A percentile compares a stretch with the other conserved stretches of the same genome.
Conservation (phyloP, 1,140 invertebrate species). For the Acromyrmex echinatior region DNA sequence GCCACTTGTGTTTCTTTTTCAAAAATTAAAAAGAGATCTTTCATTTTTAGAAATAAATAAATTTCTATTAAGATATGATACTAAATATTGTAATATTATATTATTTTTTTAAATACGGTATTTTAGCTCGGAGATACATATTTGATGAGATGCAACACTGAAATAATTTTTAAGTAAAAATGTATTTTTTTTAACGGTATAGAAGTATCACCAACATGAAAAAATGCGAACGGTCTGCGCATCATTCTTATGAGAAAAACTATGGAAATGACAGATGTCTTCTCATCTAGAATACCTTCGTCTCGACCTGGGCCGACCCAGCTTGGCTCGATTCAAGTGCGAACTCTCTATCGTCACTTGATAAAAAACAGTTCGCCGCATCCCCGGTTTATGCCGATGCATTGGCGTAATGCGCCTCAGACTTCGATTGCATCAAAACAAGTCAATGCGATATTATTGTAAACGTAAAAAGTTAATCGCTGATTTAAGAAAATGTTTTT, state of each 20-base stretch:
- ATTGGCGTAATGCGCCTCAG: constrained; percentile 68
- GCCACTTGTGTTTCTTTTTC: background rate
- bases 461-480: background rate
- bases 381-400: constrained; percentile 75
- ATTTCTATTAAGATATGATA: background rate
- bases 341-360: constrained; percentile 79
- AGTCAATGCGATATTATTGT: background rate
- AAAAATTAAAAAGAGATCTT: background rate
- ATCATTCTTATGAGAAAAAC: constrained; percentile 70
- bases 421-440: constrained; percentile 26
- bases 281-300: constrained; percentile 72
- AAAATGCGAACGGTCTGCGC: background rate
- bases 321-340: constrained; percentile 74
- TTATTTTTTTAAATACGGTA: background rate
- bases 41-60: background rate
- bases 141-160: background rate
- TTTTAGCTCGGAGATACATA: background rate
- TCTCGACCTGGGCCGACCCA: constrained; percentile 68
- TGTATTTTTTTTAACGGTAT: background rate
- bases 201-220: background rate
- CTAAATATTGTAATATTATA: background rate
- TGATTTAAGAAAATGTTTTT: background rate
- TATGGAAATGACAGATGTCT: constrained; percentile 75
- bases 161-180: constrained; percentile 20
- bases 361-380: constrained; percentile 79